Conservation (phyloP, 2,113 vertebrate genomes). For the Athene noctua region DNA sequence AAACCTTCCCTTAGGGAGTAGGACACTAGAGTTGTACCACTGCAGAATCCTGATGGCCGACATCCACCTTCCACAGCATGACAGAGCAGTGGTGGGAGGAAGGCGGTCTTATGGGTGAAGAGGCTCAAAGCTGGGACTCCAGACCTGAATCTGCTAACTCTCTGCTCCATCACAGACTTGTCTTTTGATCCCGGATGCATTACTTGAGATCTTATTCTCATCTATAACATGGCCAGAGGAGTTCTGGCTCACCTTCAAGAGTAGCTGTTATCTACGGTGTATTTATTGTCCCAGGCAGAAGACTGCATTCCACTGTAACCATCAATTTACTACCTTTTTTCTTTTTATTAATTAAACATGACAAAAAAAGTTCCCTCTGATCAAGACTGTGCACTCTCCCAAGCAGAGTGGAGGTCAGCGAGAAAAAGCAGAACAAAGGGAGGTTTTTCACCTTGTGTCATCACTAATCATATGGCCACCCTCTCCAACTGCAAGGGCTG, state of each 20-base stretch:
- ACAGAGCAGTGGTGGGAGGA: background rate
- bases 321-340: background rate
- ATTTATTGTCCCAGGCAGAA: background rate
- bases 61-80: background rate
- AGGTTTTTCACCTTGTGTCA: background rate
- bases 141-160: background rate
- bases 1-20: background rate
- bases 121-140: background rate
- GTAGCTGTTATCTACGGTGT: background rate
- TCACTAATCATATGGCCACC: rapidly evolving
- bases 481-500: background rate
- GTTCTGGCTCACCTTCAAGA: background rate
- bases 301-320: background rate
- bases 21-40: background rate
- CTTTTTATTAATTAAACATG: background rate
- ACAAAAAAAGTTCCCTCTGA: background rate
- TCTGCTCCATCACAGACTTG: background rate
- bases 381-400: background rate
- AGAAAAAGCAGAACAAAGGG: background rate
- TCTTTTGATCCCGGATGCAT: background rate
- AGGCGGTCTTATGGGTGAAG: background rate
- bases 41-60: rapidly evolving
- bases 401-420: background rate
- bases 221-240: background rate
- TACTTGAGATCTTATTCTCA: conserved; percentile 10